A percentile compares a stretch with the other conserved stretches of the same genome.
Conservation (phyloP, 1,140 invertebrate species). For the Euura lappo region DNA sequence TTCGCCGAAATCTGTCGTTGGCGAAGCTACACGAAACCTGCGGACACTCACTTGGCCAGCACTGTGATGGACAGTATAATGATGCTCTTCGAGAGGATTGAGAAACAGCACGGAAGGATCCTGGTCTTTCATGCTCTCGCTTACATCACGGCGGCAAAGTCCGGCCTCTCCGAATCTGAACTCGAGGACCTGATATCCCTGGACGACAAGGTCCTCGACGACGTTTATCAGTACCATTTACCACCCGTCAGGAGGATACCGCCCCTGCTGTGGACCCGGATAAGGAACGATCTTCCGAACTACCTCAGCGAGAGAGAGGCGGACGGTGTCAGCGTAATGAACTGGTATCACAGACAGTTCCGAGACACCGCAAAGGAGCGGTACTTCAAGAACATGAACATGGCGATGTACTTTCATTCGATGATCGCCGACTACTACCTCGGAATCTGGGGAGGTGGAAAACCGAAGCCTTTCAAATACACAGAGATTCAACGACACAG, state of each 20-base stretch:
- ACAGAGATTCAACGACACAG: slow-evolving; percentile 94
- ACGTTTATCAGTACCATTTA: slow-evolving; percentile 98
- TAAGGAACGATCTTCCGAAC: slow-evolving; percentile 92
- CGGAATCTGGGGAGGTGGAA: slow-evolving; percentile 94
- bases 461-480: slow-evolving; percentile 95
- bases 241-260: slow-evolving; percentile 95
- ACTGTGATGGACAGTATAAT: slow-evolving; percentile 98
- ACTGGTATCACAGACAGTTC: slow-evolving; percentile 98
- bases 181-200: slow-evolving; percentile 93
- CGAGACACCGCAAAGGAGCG: slow-evolving; percentile 90
- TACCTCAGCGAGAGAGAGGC: slow-evolving; percentile 96
- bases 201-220: slow-evolving; percentile 93
- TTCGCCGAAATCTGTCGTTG: slow-evolving; percentile 96
- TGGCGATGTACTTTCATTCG: slow-evolving; percentile 95
- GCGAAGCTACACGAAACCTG: slow-evolving; percentile 94
- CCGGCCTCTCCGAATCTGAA: slow-evolving; percentile 91
- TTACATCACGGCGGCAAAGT: slow-evolving; percentile 93
- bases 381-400: slow-evolving; percentile 97
- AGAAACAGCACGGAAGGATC: slow-evolving; percentile 92
- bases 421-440: slow-evolving; percentile 98
- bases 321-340: slow-evolving; percentile 95
- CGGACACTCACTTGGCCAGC: slow-evolving; percentile 89
- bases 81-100: slow-evolving; percentile 94
- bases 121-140: slow-evolving; percentile 93
- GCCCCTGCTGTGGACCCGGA: slow-evolving; percentile 94